Conservation (phyloP, 2,113 vertebrate genomes). For the Pseudopodoces humilis region DNA sequence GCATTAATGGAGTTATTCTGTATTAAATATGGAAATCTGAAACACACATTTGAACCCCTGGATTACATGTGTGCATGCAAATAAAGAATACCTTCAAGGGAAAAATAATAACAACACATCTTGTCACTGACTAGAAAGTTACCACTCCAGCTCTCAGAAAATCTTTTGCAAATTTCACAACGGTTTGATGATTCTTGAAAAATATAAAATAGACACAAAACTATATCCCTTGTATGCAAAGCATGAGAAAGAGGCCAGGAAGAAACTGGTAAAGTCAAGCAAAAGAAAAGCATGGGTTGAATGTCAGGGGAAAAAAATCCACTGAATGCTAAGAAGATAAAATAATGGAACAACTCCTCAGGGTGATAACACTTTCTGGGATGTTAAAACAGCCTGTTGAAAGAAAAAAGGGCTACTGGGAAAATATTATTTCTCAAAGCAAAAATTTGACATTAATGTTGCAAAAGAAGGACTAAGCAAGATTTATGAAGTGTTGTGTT, state of each 20-base stretch:
- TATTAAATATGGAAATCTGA: neutral
- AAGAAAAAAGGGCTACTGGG: neutral
- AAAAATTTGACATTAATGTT: neutral
- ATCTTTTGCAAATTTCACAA: neutral
- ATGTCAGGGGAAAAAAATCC: neutral
- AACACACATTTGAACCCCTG: neutral
- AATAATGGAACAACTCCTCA: neutral
- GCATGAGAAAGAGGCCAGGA: neutral
- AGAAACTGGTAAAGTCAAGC: neutral
- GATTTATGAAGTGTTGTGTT: neutral
- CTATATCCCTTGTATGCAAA: neutral
- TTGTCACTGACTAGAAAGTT: neutral
- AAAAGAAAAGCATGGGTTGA: neutral
- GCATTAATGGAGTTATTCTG: neutral
- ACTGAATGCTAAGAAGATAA: neutral
- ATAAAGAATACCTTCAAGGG: neutral
- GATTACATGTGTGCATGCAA: fast-evolving
- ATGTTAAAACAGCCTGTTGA: neutral
- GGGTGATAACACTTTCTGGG: constrained; percentile 10
- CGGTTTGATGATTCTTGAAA: neutral
- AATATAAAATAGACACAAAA: neutral
- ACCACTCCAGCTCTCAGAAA: neutral
- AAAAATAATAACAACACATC: neutral
- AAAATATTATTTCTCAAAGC: neutral
- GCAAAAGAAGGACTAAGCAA: neutral